phyloP scores from a whole-genome alignment of 1,140 invertebrate species.

The Dinoponera quadriceps region DNA sequence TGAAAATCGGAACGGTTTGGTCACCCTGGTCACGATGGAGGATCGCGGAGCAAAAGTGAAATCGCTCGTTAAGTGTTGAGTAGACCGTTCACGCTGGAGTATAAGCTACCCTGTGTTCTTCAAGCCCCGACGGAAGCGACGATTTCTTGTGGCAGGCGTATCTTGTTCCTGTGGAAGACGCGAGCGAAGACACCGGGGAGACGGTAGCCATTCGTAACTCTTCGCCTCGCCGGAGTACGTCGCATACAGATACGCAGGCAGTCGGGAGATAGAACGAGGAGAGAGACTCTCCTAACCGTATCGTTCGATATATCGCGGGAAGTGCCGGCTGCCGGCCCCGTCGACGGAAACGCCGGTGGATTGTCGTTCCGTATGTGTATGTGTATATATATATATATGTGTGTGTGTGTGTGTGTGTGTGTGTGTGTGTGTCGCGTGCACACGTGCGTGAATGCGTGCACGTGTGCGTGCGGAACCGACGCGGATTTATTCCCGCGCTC shows the following conservation, averaged over 20 bases:
- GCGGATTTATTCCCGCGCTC: conserved; percentile 30
- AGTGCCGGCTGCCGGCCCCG: conserved; percentile 58
- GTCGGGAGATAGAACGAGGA: conserved; percentile 27
- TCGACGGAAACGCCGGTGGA: conserved; percentile 51
- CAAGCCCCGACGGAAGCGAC: no score
- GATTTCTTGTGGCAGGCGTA: background rate
- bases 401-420: no score
- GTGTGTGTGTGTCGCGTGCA: no score
- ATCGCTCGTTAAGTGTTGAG: no score
- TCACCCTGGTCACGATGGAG: no score
- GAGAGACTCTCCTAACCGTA: conserved; percentile 43
- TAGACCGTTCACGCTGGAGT: no score
- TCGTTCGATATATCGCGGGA: conserved; percentile 72
- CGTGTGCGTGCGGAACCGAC: conserved; percentile 29
- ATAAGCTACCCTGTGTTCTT: no score
- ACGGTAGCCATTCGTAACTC: conserved; percentile 65
- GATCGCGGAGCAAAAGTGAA: no score
- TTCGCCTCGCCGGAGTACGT: background rate
- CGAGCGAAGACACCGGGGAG: background rate
- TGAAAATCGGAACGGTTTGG: no score
- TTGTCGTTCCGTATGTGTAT: no score
- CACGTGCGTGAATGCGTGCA: background rate
- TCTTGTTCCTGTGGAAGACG: background rate
- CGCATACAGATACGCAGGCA: conserved; percentile 47
- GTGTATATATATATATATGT: no score